Conservation (phyloP, 2,113 vertebrate species). For the Isichthys henryi region DNA sequence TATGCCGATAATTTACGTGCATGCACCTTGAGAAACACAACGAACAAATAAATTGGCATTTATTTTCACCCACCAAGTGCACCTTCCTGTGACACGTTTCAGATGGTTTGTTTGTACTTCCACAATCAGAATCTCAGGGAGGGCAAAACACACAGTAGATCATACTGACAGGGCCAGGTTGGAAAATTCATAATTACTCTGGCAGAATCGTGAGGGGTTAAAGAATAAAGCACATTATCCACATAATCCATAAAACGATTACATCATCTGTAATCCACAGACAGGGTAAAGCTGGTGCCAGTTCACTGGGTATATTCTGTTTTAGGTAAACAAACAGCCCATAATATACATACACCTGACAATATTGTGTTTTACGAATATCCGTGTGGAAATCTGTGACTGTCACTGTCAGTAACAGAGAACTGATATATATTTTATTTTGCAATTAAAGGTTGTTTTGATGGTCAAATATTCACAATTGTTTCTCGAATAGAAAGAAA, state of each 20-base stretch:
- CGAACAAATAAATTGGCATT: not conserved
- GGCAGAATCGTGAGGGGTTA: conserved; percentile 15
- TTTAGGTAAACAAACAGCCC: not conserved
- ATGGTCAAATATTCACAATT: not conserved
- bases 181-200: conserved; percentile 35
- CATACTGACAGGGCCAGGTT: conserved; percentile 34
- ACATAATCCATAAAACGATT: not conserved
- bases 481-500: not conserved
- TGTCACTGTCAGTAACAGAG: not conserved
- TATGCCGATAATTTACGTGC: not conserved
- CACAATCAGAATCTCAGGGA: conserved; percentile 26
- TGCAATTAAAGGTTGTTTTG: not conserved
- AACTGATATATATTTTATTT: not conserved
- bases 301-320: not conserved
- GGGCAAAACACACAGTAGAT: conserved; percentile 32
- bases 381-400: not conserved
- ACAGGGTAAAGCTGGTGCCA: not conserved
- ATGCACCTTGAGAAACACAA: not conserved
- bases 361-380: not conserved
- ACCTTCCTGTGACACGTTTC: conserved; percentile 1
- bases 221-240: not conserved
- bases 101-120: conserved; percentile 26
- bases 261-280: not conserved
- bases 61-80: not conserved
- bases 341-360: not conserved